Percentiles rank a stretch among this genome's conserved stretches.
Evolutionary conservation across 2,888 invertebrate species (phyloP).

Genomic region (Polyommatus iphigenia): DNA sequence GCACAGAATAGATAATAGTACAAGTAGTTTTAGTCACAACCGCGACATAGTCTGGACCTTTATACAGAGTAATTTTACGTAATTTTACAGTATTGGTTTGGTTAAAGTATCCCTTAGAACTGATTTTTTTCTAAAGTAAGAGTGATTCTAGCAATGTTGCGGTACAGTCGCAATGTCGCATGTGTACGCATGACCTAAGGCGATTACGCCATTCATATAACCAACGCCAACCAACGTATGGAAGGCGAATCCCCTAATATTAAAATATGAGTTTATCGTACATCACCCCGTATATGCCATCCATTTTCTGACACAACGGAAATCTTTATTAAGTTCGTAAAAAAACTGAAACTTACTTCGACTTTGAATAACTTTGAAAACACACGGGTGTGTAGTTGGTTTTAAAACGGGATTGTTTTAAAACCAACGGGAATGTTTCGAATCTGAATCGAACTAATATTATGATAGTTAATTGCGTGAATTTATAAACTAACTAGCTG

Average conservation of each 20-base stretch:
- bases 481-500: too few relatives aligned
- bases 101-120: too few relatives aligned
- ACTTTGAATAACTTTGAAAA: constrained; percentile 40
- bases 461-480: too few relatives aligned
- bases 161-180: not conserved
- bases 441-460: too few relatives aligned
- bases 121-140: too few relatives aligned
- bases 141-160: not conserved
- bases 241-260: not conserved
- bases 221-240: not conserved
- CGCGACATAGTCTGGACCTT: not conserved
- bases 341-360: constrained; percentile 41
- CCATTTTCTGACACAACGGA: constrained; percentile 34
- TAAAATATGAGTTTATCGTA: constrained; percentile 25
- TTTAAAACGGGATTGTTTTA: not conserved
- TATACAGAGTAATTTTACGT: not conserved
- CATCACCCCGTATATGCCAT: constrained; percentile 21
- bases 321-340: constrained; percentile 39
- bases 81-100: not conserved
- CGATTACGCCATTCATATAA: constrained; percentile 8
- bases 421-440: too few relatives aligned
- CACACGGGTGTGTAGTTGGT: constrained; percentile 34
- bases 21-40: too few relatives aligned
- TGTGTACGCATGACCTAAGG: not conserved
- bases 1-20: too few relatives aligned